Evolutionary conservation across 2,113 vertebrate species (phyloP).

Genomic region (Megalops atlanticus): DNA sequence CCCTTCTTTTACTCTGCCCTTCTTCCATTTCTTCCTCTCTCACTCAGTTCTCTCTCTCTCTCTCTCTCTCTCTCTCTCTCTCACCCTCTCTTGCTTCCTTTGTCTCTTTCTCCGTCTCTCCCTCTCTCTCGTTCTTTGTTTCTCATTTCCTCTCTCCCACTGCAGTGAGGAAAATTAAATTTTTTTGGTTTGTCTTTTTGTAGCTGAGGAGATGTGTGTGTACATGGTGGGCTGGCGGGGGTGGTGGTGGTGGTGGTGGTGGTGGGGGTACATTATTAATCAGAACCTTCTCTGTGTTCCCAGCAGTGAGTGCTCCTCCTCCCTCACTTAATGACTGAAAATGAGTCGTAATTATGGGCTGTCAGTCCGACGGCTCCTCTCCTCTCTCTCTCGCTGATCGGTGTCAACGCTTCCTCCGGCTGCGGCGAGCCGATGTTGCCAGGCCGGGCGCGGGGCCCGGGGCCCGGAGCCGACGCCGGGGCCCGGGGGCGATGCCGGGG

Average conservation of each 20-base stretch:
- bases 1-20: too few species aligned
- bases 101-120: not conserved
- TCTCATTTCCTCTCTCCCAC: not conserved
- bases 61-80: not conserved
- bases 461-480: too few species aligned
- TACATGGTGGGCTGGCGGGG: not conserved
- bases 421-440: not conserved
- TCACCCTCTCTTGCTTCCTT: not conserved
- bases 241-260: not conserved
- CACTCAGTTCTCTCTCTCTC: not conserved
- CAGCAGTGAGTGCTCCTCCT: not conserved
- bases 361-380: conserved; percentile 11
- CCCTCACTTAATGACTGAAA: conserved; percentile 29
- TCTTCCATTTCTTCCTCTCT: too few species aligned
- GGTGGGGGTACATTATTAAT: conserved; percentile 26
- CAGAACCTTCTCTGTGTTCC: conserved; percentile 20
- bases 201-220: not conserved
- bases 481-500: not conserved
- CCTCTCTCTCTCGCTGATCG: not conserved
- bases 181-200: conserved; percentile 14
- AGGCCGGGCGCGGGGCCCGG: too few species aligned
- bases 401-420: not conserved
- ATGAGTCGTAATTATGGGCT: conserved; percentile 30
- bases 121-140: not conserved
- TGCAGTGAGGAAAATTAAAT: not conserved